These are phyloP conservation scores for Drosophila chauvacae DNA, from an alignment of 1,140 invertebrate species.

Conservation along the genomic window DNA sequence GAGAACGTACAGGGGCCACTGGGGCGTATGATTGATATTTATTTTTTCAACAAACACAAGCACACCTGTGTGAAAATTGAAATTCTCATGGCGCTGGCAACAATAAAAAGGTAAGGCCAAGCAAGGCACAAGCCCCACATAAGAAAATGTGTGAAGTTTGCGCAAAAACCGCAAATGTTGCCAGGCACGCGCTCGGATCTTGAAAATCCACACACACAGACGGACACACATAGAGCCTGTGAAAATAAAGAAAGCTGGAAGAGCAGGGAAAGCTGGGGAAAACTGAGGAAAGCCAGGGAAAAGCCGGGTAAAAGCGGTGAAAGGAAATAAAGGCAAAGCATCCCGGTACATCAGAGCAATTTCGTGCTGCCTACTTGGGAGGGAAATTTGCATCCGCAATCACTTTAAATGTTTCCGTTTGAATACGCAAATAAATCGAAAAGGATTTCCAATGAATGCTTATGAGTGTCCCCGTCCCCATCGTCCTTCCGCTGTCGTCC, in stretches of 20 bases:
- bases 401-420: slow-evolving; percentile 84
- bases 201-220: slow-evolving; percentile 46
- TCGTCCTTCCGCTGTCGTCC: slow-evolving; percentile 15
- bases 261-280: slow-evolving; percentile 1
- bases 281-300: background rate
- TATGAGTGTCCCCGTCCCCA: slow-evolving; percentile 66
- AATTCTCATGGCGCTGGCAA: slow-evolving; percentile 73
- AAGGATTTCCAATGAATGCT: slow-evolving; percentile 82
- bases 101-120: slow-evolving; percentile 56
- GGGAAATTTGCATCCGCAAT: slow-evolving; percentile 81
- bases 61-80: slow-evolving; percentile 78
- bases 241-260: slow-evolving; percentile 16
- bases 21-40: slow-evolving; percentile 81
- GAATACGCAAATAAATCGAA: slow-evolving; percentile 84
- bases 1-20: slow-evolving; percentile 44
- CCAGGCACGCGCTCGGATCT: slow-evolving; percentile 76
- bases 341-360: slow-evolving; percentile 49
- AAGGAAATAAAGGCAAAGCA: slow-evolving; percentile 24
- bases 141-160: slow-evolving; percentile 81
- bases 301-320: slow-evolving; percentile 4
- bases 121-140: slow-evolving; percentile 48
- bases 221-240: slow-evolving; percentile 1
- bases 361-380: slow-evolving; percentile 56
- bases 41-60: slow-evolving; percentile 80
- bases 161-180: slow-evolving; percentile 81